Evolutionary conservation across 2,113 vertebrate genomes (phyloP).

Genomic region (Coracopsis vasa): DNA sequence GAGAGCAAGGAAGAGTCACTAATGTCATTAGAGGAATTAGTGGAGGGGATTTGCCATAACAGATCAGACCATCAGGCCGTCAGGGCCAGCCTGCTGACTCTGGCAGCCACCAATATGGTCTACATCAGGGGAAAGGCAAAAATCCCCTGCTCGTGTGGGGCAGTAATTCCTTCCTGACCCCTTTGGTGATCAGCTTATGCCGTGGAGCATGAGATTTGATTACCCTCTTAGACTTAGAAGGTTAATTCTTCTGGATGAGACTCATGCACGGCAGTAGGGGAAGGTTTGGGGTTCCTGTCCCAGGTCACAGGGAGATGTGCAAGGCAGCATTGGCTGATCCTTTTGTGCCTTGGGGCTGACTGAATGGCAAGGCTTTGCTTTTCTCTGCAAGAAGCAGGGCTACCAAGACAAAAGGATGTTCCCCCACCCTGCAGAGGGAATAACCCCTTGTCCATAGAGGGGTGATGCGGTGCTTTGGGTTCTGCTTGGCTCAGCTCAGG

Average conservation of each 20-base stretch:
- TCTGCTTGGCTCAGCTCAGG: background rate
- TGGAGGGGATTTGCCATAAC: constrained; percentile 40
- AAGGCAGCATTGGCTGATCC: background rate
- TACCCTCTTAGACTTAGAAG: constrained; percentile 60
- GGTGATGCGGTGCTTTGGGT: background rate
- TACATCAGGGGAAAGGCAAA: constrained; percentile 5
- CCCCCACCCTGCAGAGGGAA: background rate
- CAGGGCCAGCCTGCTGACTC: background rate
- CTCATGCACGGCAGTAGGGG: accelerated
- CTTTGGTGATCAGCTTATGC: constrained; percentile 53
- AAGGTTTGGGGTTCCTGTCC: background rate
- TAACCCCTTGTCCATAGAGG: accelerated
- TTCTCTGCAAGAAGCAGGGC: background rate
- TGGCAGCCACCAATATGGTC: background rate
- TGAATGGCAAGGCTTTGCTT: background rate
- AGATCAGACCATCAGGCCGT: constrained; percentile 33
- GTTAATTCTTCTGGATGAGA: constrained; percentile 51
- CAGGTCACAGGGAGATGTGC: background rate
- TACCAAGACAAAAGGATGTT: background rate
- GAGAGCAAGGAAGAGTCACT: constrained; percentile 39
- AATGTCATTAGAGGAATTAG: constrained; percentile 63
- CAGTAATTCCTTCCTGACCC: constrained; percentile 63
- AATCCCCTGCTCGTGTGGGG: constrained; percentile 3
- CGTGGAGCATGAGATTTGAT: constrained; percentile 52
- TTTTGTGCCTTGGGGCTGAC: accelerated